A percentile compares a stretch with the other conserved stretches of the same genome.
phyloP scores from a whole-genome alignment of 2,797 vertebrate genomes.

The Aphelocoma californica region DNA sequence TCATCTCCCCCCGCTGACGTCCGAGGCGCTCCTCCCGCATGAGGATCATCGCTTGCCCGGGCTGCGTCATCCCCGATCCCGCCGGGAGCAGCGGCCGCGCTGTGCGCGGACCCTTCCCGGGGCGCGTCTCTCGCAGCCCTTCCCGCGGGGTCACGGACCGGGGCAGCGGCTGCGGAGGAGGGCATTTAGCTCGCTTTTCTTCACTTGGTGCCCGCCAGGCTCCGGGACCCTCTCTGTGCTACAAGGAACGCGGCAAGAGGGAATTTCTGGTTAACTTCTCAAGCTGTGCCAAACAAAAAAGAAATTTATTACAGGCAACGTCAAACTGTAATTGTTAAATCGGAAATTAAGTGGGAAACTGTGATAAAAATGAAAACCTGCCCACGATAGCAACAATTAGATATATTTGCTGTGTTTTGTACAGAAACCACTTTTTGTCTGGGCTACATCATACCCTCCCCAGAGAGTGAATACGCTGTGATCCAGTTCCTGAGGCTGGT shows the following conservation, averaged over 20 bases:
- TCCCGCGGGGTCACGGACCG: neutral
- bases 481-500: neutral
- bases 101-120: too few relatives aligned
- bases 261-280: constrained; percentile 31
- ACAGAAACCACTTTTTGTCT: neutral
- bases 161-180: constrained; percentile 10
- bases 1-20: neutral
- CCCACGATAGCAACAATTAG: neutral
- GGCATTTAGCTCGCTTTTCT: neutral
- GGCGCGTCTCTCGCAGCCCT: neutral
- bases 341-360: neutral
- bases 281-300: constrained; percentile 8
- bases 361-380: constrained; percentile 55
- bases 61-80: neutral
- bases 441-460: neutral
- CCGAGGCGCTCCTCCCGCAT: neutral
- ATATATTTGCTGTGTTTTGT: constrained; percentile 10
- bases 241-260: neutral
- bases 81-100: neutral
- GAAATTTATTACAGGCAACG: neutral
- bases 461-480: neutral
- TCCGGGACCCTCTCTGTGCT: neutral
- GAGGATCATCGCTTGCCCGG: neutral
- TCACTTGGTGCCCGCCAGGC: neutral
- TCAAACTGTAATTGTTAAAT: constrained; percentile 32